Conservation (phyloP, 1,140 invertebrate genomes). For the Drosophila tristis region DNA sequence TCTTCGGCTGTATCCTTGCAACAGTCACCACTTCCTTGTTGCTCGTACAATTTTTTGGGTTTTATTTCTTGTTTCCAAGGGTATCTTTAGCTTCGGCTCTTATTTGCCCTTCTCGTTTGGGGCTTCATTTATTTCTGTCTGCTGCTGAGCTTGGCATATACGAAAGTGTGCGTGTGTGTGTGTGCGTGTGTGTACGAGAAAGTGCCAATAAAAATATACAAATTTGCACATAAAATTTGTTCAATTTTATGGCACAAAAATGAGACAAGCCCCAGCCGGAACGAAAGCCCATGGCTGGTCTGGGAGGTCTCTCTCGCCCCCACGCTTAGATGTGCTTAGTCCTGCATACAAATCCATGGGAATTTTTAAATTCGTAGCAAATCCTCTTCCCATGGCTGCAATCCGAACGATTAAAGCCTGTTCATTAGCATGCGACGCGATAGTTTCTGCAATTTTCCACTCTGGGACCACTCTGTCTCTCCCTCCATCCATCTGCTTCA, state of each 20-base stretch:
- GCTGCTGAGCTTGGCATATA: conserved; percentile 59
- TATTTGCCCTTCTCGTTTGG: no score
- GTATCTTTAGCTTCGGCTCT: no score
- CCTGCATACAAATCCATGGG: no score
- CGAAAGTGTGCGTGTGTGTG: no score
- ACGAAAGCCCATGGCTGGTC: conserved; percentile 9
- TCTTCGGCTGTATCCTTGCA: no score
- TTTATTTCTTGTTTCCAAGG: neutral
- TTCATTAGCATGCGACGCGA: conserved; percentile 36
- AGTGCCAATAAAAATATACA: conserved; percentile 81
- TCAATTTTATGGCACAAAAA: conserved; percentile 63
- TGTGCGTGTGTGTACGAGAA: conserved; percentile 16
- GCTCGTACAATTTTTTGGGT: no score
- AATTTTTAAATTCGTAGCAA: no score
- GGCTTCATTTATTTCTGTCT: conserved; percentile 7
- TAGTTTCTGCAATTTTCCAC: neutral
- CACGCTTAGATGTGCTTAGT: neutral
- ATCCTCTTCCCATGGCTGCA: conserved; percentile 13
- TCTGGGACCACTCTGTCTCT: no score
- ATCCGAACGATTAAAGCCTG: conserved; percentile 30
- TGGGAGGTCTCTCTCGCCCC: no score
- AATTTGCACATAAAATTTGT: conserved; percentile 77
- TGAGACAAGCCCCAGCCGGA: conserved; percentile 24
- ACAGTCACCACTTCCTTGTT: no score
- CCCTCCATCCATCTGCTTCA: neutral